A percentile compares a stretch with the other conserved stretches of the same genome.
These are phyloP conservation scores for Prostheceraeus crozeri DNA, from an alignment of 2,888 invertebrate genomes.

Conservation along the genomic window DNA sequence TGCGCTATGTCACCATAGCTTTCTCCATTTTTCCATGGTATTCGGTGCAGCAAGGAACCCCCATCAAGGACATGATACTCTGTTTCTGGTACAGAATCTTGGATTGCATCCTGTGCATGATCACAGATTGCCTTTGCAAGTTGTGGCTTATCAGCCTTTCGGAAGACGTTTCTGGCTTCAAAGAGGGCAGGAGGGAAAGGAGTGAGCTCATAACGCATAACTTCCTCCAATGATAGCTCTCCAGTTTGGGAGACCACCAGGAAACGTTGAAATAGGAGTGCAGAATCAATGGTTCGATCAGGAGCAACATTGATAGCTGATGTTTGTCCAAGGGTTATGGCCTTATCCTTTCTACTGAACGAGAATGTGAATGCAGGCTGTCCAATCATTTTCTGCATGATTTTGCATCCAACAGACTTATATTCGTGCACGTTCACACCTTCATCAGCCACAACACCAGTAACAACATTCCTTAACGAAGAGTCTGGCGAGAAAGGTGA, in stretches of 20 bases:
- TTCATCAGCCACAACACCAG: slow-evolving; percentile 32
- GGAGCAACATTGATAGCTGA: slow-evolving; percentile 31
- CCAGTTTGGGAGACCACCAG: slow-evolving; percentile 29
- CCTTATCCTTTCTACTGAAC: slow-evolving; percentile 38
- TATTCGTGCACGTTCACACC: slow-evolving; percentile 35
- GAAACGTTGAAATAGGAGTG: slow-evolving; percentile 27
- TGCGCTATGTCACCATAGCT: slow-evolving; percentile 38
- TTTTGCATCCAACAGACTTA: slow-evolving; percentile 31
- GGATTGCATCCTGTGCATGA: too few species aligned
- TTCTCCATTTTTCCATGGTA: slow-evolving; percentile 39
- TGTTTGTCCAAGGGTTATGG: slow-evolving; percentile 26
- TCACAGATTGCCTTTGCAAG: too few species aligned
- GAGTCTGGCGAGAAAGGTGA: slow-evolving; percentile 36
- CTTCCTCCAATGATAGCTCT: slow-evolving; percentile 23
- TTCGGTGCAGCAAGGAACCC: slow-evolving; percentile 38
- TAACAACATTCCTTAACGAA: slow-evolving; percentile 36
- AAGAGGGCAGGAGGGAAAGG: slow-evolving; percentile 34
- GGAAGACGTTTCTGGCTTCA: too few species aligned
- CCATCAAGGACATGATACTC: slow-evolving; percentile 41
- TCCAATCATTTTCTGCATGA: slow-evolving; percentile 33
- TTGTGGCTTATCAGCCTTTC: too few species aligned
- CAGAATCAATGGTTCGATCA: slow-evolving; percentile 35
- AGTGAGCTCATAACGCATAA: slow-evolving; percentile 23
- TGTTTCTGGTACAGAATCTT: slow-evolving; percentile 20
- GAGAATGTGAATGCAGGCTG: slow-evolving; percentile 37